phyloP scores from a whole-genome alignment of 1,140 invertebrate genomes.

The Leptestheria dahalacensis region DNA sequence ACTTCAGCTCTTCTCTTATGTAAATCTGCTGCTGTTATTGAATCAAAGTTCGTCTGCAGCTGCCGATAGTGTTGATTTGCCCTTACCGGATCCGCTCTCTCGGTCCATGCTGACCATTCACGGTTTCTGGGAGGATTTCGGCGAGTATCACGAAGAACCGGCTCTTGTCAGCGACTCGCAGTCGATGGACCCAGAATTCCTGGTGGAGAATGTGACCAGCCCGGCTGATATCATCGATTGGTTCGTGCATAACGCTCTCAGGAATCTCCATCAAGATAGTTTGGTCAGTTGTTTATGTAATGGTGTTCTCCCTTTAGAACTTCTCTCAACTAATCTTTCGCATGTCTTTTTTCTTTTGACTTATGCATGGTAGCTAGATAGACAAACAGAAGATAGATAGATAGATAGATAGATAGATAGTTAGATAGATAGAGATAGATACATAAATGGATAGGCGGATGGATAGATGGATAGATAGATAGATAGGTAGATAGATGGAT shows the following conservation, averaged over 20 bases:
- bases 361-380: too few species aligned
- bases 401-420: too few species aligned
- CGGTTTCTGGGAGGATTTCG: slow-evolving; percentile 11
- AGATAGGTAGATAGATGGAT: too few species aligned
- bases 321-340: too few species aligned
- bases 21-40: not conserved
- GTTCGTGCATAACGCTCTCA: not conserved
- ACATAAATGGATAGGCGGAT: too few species aligned
- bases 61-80: not conserved
- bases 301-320: too few species aligned
- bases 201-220: not conserved
- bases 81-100: not conserved
- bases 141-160: slow-evolving; percentile 7
- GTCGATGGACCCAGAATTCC: not conserved
- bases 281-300: too few species aligned
- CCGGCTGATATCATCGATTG: not conserved
- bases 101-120: slow-evolving; percentile 1
- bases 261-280: not conserved
- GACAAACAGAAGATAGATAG: too few species aligned
- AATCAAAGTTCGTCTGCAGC: not conserved
- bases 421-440: too few species aligned
- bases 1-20: not conserved
- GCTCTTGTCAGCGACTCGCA: not conserved
- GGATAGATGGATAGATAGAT: too few species aligned
- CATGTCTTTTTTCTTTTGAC: too few species aligned